Conservation (phyloP, 23 tunicate genomes). For the Phallusia fumigata region DNA sequence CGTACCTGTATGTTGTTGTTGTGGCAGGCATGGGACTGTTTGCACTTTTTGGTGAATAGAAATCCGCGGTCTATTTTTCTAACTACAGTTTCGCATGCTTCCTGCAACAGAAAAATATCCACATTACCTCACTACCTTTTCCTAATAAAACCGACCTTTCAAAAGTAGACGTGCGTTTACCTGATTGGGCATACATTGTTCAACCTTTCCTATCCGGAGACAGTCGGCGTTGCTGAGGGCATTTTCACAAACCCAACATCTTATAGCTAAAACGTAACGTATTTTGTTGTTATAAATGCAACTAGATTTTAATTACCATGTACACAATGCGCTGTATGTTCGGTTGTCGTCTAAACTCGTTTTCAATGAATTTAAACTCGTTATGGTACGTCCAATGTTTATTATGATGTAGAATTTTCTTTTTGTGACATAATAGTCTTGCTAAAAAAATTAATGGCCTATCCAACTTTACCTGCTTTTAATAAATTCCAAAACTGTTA, state of each 20-base stretch:
- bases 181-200: slow-evolving; percentile 10
- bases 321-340: too few relatives aligned
- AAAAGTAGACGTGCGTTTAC: background rate
- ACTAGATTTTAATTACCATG: too few relatives aligned
- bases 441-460: too few relatives aligned
- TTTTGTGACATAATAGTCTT: too few relatives aligned
- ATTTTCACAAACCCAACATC: slow-evolving; percentile 48
- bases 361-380: too few relatives aligned
- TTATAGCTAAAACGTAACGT: slow-evolving; percentile 14
- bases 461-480: too few relatives aligned
- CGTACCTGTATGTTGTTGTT: slow-evolving; percentile 5
- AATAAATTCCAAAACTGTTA: too few relatives aligned
- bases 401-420: too few relatives aligned
- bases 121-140: background rate
- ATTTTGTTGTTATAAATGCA: too few relatives aligned
- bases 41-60: background rate
- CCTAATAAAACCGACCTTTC: too few relatives aligned
- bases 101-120: background rate
- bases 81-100: background rate
- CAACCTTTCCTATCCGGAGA: slow-evolving; percentile 10
- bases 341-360: too few relatives aligned
- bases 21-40: background rate
- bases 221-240: slow-evolving; percentile 25
- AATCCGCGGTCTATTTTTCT: background rate
- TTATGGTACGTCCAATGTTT: too few relatives aligned